A percentile compares a stretch with the other conserved stretches of the same genome.
Conservation (phyloP, 2,888 invertebrate genomes). For the Tetramorium bicarinatum region DNA sequence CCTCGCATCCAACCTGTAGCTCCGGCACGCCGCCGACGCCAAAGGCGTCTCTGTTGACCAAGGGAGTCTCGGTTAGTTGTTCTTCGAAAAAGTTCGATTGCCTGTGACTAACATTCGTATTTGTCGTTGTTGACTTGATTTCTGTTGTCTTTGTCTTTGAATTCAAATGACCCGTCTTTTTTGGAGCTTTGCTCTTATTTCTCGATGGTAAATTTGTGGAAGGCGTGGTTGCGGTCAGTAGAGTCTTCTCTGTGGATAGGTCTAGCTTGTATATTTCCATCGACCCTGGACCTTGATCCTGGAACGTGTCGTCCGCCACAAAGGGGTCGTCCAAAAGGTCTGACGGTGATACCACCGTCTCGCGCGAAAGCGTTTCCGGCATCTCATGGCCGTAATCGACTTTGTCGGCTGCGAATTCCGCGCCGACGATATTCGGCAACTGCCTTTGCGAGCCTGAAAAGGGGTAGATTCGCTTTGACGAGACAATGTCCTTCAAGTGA, state of each 20-base stretch:
- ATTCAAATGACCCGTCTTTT: slow-evolving; percentile 64
- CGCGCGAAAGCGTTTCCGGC: slow-evolving; percentile 51
- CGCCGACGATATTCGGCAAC: slow-evolving; percentile 29
- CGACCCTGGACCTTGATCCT: slow-evolving; percentile 82
- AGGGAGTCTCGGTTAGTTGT: slow-evolving; percentile 54
- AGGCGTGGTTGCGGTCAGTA: slow-evolving; percentile 60
- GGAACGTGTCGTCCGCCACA: slow-evolving; percentile 76
- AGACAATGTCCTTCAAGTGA: slow-evolving; percentile 20
- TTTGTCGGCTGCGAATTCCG: slow-evolving; percentile 48
- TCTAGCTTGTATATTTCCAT: slow-evolving; percentile 81
- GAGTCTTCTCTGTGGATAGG: slow-evolving; percentile 71
- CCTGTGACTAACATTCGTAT: slow-evolving; percentile 53
- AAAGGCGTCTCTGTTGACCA: slow-evolving; percentile 66
- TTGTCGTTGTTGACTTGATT: slow-evolving; percentile 42
- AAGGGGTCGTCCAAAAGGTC: slow-evolving; percentile 66
- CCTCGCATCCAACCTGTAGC: slow-evolving; percentile 81
- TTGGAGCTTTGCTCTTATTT: slow-evolving; percentile 74
- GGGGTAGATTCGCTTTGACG: slow-evolving; percentile 45
- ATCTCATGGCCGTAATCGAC: slow-evolving; percentile 36
- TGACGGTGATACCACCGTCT: slow-evolving; percentile 39
- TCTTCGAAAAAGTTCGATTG: slow-evolving; percentile 70
- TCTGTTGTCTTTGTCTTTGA: slow-evolving; percentile 63
- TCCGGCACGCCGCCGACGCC: slow-evolving; percentile 80
- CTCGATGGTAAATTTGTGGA: slow-evolving; percentile 34
- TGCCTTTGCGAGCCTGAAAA: slow-evolving; percentile 42